Percentiles rank a stretch among this genome's conserved stretches.
phyloP scores from a whole-genome alignment of 2,797 vertebrate species.

The Myotis vivesi region DNA sequence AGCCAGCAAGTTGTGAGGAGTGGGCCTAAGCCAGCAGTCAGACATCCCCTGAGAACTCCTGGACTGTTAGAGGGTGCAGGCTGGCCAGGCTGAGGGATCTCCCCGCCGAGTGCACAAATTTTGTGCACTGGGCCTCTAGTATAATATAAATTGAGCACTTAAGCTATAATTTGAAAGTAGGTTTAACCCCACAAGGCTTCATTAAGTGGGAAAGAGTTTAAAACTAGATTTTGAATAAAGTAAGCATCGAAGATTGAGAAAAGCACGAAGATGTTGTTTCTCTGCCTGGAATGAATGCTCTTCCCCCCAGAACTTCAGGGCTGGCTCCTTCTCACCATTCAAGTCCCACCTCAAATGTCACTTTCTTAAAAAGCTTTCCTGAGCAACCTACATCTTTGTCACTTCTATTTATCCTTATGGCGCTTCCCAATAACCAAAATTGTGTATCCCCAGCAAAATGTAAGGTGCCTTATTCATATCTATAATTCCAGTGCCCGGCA shows the following conservation, averaged over 20 bases:
- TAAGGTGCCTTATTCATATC: constrained; percentile 5
- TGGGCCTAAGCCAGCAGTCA: no score
- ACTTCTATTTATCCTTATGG: not conserved
- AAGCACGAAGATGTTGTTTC: not conserved
- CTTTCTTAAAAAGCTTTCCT: not conserved
- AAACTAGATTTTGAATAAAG: constrained; percentile 30
- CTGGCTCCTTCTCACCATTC: not conserved
- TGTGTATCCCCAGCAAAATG: not conserved
- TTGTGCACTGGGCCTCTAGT: not conserved
- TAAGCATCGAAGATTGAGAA: not conserved
- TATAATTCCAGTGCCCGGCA: not conserved
- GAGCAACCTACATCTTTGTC: not conserved
- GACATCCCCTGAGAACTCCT: no score
- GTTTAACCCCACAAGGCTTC: not conserved
- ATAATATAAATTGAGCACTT: not conserved
- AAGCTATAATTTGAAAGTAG: not conserved
- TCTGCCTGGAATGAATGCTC: not conserved
- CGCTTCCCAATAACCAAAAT: constrained; percentile 24
- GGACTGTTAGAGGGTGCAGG: no score
- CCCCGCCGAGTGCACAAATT: no score
- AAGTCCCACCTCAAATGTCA: not conserved
- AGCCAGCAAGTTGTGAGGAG: no score
- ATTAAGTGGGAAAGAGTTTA: not conserved
- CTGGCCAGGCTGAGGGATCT: no score
- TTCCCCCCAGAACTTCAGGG: not conserved